Base-by-base conservation (phyloP, 1,140 invertebrate genomes). In the Habropoda laboriosa region DNA sequence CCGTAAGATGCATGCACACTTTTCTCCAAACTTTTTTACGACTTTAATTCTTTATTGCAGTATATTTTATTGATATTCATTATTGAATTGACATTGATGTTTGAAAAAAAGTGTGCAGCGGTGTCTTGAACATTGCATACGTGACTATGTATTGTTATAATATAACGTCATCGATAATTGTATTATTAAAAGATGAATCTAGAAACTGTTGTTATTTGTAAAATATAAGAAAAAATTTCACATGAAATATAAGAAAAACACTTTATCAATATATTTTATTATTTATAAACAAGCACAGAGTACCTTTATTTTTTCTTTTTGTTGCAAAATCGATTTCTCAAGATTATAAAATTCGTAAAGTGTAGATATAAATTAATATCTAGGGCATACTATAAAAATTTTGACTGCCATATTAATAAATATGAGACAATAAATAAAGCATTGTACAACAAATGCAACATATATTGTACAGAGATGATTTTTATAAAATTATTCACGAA, bases 291-390 rank as follows among this genome's bases (percentile, higher is more conserved):
- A 88, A 89, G 82, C 82, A 73, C 57, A 72, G 30, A 84, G 73
- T 83, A 73, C 63, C 53, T 89, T 87, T 89, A 87, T 88, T 87
- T 87, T 61, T 32, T 67, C 7, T 70, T 40, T 81, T 75, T 58
- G 51, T 82, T 81, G 67, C 30, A 88, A 87, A 86, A 85, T 82
- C 60, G 38, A 75, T 55, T 51, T 57, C n/a, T 75, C 66, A 66
- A 67, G 38, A 57, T 86, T 82, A 85, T 75, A 89, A 89, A 82
- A 87, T 81, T 80, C 55, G 83, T 79, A 88, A 89, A 67, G 67
- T 71, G 73, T 81, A 82, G 30, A 79, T 35, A 55, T 51, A 57
- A 40, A 68, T 35, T 42, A 63, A 47, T 42, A 49, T 47, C 12
- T 70, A 64, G 16, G 12, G 58, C 24, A 40, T 57, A 58, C 1